Conservation (phyloP, 2,113 vertebrate species). For the Spea bombifrons region DNA sequence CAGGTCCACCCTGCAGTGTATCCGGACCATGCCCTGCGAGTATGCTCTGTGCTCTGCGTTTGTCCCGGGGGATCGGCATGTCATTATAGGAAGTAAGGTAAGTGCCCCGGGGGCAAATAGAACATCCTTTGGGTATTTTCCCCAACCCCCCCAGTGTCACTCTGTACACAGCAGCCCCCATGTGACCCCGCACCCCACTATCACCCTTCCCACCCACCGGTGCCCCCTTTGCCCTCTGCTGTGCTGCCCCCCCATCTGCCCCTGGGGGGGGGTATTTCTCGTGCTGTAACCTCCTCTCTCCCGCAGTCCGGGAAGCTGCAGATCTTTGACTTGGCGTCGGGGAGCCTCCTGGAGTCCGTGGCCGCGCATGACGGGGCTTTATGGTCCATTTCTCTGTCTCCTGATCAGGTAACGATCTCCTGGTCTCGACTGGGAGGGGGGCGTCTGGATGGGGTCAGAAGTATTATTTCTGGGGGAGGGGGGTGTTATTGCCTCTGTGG, state of each 20-base stretch:
- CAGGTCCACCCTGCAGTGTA: conserved; percentile 90
- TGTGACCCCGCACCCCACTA: background rate
- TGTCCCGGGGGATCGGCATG: conserved; percentile 90
- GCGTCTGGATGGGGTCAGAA: too few species aligned
- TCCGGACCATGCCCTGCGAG: conserved; percentile 90
- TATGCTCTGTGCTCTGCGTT: conserved; percentile 91
- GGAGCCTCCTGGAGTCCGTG: conserved; percentile 75
- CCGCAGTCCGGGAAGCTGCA: conserved; percentile 86
- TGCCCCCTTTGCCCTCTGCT: too few species aligned
- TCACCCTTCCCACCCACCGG: background rate
- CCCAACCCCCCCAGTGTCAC: too few species aligned
- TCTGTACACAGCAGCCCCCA: too few species aligned
- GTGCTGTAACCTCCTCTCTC: background rate
- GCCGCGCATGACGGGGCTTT: conserved; percentile 79
- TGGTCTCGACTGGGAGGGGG: too few species aligned
- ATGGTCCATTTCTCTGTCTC: conserved; percentile 87
- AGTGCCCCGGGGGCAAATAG: background rate
- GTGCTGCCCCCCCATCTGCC: too few species aligned
- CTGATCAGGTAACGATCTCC: conserved; percentile 81
- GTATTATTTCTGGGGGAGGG: too few species aligned
- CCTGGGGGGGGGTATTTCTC: background rate
- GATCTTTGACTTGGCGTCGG: conserved; percentile 90
- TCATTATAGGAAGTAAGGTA: conserved; percentile 92
- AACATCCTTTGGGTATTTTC: too few species aligned
- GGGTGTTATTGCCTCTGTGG: background rate